phyloP scores from a whole-genome alignment of 2,797 vertebrate genomes.

The Pteronotus mesoamericanus region DNA sequence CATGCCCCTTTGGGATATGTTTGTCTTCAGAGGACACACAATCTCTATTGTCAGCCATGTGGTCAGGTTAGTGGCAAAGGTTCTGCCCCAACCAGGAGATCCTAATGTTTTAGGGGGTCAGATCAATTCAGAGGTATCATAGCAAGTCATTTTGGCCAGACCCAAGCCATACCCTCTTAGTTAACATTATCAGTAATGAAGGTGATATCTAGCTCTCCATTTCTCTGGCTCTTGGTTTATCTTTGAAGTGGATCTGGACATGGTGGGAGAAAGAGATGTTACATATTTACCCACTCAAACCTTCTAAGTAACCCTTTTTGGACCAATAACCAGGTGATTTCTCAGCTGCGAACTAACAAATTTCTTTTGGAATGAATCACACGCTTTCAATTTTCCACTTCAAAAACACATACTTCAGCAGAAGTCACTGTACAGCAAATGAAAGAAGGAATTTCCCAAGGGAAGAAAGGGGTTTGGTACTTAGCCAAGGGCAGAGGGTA shows the following conservation, averaged over 20 bases:
- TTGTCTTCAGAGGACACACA: background rate
- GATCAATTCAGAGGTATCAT: background rate
- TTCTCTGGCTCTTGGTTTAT: background rate
- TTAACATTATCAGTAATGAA: background rate
- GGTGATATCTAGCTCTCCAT: background rate
- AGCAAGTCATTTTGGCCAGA: background rate
- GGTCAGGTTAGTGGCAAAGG: background rate
- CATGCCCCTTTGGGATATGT: background rate
- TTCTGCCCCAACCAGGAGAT: background rate
- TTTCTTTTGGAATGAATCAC: constrained; percentile 72
- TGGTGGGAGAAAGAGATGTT: background rate
- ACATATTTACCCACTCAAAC: background rate
- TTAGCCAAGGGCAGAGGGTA: constrained; percentile 37
- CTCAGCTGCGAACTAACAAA: constrained; percentile 69
- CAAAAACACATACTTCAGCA: constrained; percentile 69
- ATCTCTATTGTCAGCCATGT: background rate
- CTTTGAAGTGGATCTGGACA: background rate
- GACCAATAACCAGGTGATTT: constrained; percentile 59
- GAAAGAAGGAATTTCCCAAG: constrained; percentile 57
- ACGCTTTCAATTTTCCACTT: constrained; percentile 74
- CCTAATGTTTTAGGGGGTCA: background rate
- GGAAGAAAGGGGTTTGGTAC: constrained; percentile 2
- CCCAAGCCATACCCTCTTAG: background rate
- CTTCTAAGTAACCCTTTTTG: constrained; percentile 36
- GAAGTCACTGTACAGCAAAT: constrained; percentile 67